Conservation (phyloP, 2,797 vertebrate species). For the Enteromius trimaculatus region DNA sequence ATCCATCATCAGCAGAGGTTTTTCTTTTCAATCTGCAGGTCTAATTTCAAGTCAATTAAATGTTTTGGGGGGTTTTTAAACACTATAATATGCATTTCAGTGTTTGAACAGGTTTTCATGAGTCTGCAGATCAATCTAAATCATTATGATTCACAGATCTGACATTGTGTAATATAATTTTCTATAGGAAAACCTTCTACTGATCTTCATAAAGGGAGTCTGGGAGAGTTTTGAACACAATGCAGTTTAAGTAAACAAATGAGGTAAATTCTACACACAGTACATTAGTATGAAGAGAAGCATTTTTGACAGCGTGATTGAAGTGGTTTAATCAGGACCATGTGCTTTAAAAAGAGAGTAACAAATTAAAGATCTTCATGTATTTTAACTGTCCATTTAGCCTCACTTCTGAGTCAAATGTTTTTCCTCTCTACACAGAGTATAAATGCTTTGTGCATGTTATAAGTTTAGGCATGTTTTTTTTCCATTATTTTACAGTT, state of each 20-base stretch:
- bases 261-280: background rate
- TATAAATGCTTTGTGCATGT: background rate
- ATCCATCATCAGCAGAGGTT: background rate
- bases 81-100: background rate
- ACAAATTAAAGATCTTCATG: background rate
- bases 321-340: background rate
- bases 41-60: background rate
- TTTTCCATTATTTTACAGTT: background rate
- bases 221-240: conserved; percentile 18
- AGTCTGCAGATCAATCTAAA: conserved; percentile 52
- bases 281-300: background rate
- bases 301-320: background rate
- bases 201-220: conserved; percentile 43
- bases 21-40: background rate
- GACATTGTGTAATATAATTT: conserved; percentile 57
- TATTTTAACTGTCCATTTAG: background rate
- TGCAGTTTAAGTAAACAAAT: background rate
- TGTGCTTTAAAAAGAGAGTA: background rate
- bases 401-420: background rate
- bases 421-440: background rate
- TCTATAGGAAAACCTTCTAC: conserved; percentile 39
- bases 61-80: background rate
- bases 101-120: background rate
- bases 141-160: conserved; percentile 54
- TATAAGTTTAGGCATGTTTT: background rate